Conservation (phyloP, 2,888 invertebrate species). For the Mellilla xanthometata region DNA sequence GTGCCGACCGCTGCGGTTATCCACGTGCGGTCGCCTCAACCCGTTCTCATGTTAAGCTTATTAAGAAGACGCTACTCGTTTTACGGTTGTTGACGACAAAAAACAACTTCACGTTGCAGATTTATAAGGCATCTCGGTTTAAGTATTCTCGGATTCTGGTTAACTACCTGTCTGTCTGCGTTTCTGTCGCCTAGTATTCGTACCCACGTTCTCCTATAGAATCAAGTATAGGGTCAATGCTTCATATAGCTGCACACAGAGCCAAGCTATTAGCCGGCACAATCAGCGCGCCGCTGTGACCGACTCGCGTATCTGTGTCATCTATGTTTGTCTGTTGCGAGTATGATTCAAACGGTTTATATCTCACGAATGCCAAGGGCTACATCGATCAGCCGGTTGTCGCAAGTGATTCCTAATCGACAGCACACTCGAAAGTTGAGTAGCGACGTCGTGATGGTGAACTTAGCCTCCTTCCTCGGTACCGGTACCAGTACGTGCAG, state of each 20-base stretch:
- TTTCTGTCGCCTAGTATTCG: conserved; percentile 7
- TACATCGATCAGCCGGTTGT: conserved; percentile 79
- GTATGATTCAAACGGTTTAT: conserved; percentile 65
- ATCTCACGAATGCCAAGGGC: conserved; percentile 80
- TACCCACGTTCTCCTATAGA: conserved; percentile 19
- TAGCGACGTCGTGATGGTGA: conserved; percentile 79
- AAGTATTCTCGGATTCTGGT: conserved; percentile 26
- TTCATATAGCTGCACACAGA: conserved; percentile 24
- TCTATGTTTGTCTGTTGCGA: conserved; percentile 47
- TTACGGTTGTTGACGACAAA: conserved; percentile 71
- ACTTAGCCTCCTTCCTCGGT: conserved; percentile 78
- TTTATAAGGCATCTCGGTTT: conserved; percentile 57
- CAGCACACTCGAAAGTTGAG: conserved; percentile 79
- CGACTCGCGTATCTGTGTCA: conserved; percentile 57
- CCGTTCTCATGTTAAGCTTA: conserved; percentile 71
- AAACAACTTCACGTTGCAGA: conserved; percentile 56
- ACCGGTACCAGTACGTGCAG: conserved; percentile 46
- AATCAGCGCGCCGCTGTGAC: conserved; percentile 38
- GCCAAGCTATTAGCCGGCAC: conserved; percentile 31
- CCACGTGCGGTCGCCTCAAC: conserved; percentile 74
- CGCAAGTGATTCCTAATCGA: conserved; percentile 80
- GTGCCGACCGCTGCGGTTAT: conserved; percentile 65
- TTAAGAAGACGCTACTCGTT: conserved; percentile 71
- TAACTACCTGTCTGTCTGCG: conserved; percentile 9
- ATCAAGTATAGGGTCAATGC: conserved; percentile 54